Base-by-base conservation (phyloP, 2,113 vertebrate species). In the Pelvicachromis taeniatus region DNA sequence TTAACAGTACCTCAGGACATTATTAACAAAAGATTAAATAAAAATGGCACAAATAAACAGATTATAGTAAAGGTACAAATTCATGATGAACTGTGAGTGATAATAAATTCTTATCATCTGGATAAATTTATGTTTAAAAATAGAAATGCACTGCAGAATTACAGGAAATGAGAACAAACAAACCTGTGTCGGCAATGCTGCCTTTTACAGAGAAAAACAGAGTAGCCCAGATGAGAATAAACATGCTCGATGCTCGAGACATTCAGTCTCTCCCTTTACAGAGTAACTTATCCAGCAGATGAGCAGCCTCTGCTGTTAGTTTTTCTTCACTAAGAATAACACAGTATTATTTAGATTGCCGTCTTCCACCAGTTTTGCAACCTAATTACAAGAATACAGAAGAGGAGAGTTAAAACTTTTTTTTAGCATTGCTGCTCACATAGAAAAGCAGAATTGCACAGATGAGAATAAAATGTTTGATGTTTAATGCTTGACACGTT, bases 311-410 rank as follows among this genome's bases (percentile, higher is more conserved):
- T 58, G 55, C 55, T 58, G 26, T 29, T 58, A 58, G 7, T 58
- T 58, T 58, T 58, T 9, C 0, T 31, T 31, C 55, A 58, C 55
- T 9, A 17, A 58, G 0, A 8, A 58, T 58, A 58, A 17, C 55
- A 16, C 54, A 14, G 23, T 56, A 26, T 56, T 56, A 12, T 56
- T 56, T 12, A 56, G 54, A 26, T 4, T 7, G 54, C 12, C 8
- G 11, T 8, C 23, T 56, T 56, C 23, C 54, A 29, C 55, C 55
- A 31, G 55, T 9, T 58, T 58, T 58, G 7, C 14, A 58, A 58
- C 55, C 26, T 58, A 31, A 58, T 17, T 58, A 58, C 7, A 58
- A 0, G 0, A 0, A 5, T 58, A 58, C 26, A 58, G 26, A 58
- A 55, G 53, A 55, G 53, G 21, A 26, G 6, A 56, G 0, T 58